phyloP scores from a whole-genome alignment of 2,113 vertebrate species.

The Tychaedon coryphoeus region DNA sequence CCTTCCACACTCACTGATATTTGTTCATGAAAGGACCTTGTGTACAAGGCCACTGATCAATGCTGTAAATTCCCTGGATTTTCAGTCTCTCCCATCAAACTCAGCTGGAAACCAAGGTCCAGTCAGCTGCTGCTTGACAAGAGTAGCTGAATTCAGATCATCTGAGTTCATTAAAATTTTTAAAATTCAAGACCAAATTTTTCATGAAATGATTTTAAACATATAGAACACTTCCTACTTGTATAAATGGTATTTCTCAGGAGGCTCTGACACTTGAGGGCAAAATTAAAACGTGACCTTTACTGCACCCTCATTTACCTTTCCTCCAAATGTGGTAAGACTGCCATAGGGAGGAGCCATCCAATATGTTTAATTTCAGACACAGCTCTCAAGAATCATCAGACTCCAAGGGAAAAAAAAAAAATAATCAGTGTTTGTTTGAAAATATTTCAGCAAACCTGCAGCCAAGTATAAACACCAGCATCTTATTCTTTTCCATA shows the following conservation, averaged over 20 bases:
- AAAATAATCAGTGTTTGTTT: neutral
- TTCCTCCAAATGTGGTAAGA: neutral
- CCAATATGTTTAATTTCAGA: neutral
- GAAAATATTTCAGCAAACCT: neutral
- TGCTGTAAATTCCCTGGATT: neutral
- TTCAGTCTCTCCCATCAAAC: neutral
- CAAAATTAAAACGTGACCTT: neutral
- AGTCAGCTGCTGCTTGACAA: neutral
- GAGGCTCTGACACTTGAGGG: neutral
- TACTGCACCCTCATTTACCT: neutral
- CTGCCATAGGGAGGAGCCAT: neutral
- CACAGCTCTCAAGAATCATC: neutral
- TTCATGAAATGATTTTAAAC: neutral
- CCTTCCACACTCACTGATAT: neutral
- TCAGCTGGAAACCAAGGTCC: neutral
- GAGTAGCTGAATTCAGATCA: neutral
- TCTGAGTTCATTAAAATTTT: neutral
- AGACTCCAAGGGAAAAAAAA: neutral
- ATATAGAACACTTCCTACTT: neutral
- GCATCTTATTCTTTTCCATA: neutral
- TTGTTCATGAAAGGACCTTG: neutral
- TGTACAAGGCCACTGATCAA: neutral
- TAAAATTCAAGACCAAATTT: neutral
- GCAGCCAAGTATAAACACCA: neutral
- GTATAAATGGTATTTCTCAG: neutral